phyloP scores from a whole-genome alignment of 2,888 invertebrate genomes.

The Trachelus tabidus region DNA sequence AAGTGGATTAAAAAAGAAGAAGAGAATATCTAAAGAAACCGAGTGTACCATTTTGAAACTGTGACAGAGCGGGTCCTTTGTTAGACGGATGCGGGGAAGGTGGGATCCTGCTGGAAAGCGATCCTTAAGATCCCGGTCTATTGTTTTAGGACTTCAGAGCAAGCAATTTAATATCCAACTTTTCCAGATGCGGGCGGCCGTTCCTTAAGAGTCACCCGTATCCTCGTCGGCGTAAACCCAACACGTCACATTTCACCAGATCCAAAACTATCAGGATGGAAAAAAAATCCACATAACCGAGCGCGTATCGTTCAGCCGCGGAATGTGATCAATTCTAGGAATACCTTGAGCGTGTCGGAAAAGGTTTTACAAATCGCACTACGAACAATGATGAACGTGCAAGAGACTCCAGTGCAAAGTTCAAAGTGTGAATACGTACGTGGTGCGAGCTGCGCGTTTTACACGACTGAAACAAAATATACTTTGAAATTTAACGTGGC shows the following conservation, averaged over 20 bases:
- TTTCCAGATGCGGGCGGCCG: slow-evolving; percentile 49
- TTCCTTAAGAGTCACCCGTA: not conserved
- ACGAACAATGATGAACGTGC: not conserved
- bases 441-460: not conserved
- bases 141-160: not conserved
- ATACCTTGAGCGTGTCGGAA: not conserved
- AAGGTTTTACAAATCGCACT: not conserved
- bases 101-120: not conserved
- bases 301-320: not conserved
- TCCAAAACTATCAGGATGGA: not conserved
- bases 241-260: not conserved
- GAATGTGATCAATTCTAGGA: not conserved
- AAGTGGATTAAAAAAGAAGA: not conserved
- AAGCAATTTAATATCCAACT: slow-evolving; percentile 52
- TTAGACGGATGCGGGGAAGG: not conserved
- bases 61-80: not conserved
- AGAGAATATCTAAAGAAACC: not conserved
- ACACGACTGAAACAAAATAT: not conserved
- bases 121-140: not conserved
- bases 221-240: not conserved
- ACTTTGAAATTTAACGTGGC: not conserved
- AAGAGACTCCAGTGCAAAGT: not conserved
- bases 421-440: not conserved
- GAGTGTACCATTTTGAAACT: not conserved
- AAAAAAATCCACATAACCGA: not conserved